These are phyloP conservation scores for Puffinus mauretanicus DNA, from an alignment of 2,113 vertebrate species.

Conservation along the genomic window DNA sequence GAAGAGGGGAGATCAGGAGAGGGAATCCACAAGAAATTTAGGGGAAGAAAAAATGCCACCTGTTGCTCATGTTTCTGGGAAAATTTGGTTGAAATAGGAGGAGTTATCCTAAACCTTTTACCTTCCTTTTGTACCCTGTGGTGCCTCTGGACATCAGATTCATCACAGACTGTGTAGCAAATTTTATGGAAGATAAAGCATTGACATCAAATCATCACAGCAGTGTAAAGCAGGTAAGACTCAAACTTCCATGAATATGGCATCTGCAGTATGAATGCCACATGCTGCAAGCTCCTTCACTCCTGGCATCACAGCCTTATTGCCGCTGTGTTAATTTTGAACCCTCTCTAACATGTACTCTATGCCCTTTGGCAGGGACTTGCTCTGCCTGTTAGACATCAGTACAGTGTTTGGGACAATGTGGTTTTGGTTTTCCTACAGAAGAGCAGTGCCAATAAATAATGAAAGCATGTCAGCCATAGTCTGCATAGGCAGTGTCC, in stretches of 20 bases:
- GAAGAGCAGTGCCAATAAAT: background rate
- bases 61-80: background rate
- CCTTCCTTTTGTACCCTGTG: background rate
- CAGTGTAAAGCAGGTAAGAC: background rate
- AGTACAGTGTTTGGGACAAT: background rate
- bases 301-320: background rate
- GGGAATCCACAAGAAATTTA: background rate
- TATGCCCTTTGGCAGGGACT: background rate
- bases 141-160: background rate
- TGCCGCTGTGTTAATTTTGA: background rate
- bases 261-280: background rate
- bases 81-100: background rate
- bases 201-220: background rate
- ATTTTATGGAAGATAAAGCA: background rate
- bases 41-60: background rate
- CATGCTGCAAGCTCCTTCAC: background rate
- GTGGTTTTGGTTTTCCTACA: conserved; percentile 13
- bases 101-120: background rate
- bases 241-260: background rate
- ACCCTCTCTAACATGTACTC: background rate
- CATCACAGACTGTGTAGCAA: background rate
- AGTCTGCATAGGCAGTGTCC: conserved; percentile 13
- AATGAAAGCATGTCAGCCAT: background rate
- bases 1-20: background rate
- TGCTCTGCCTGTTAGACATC: background rate